These are phyloP conservation scores for Podarcis muralis DNA, from an alignment of 2,113 vertebrate species.

Conservation along the genomic window DNA sequence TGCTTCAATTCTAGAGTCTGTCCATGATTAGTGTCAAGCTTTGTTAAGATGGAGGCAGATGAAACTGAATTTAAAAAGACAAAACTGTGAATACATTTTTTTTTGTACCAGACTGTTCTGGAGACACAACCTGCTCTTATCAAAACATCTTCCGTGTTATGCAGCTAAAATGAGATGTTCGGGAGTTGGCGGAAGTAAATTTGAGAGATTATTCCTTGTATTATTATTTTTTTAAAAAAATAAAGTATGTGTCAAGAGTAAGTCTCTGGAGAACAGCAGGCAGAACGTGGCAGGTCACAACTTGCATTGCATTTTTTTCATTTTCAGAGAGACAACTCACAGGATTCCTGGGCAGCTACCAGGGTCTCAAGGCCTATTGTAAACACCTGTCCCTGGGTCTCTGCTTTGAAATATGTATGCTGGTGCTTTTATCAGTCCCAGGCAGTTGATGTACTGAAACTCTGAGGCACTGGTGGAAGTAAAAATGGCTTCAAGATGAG, in stretches of 20 bases:
- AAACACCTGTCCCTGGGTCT: no score
- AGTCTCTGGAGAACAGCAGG: background rate
- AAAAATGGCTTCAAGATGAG: no score
- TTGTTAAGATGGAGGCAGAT: background rate
- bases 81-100: background rate
- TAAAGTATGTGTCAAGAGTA: background rate
- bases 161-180: background rate
- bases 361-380: no score
- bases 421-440: no score
- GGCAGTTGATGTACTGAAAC: no score
- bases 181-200: background rate
- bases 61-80: background rate
- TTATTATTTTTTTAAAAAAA: background rate
- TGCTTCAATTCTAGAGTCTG: background rate
- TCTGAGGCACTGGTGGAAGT: no score
- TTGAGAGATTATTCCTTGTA: background rate
- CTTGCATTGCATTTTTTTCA: background rate
- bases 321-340: no score
- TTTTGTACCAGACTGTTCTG: background rate
- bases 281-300: no score
- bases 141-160: background rate
- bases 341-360: no score
- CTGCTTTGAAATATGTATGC: no score
- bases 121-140: background rate
- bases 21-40: background rate